Conservation (phyloP, 35 echinoderm and acorn worm genomes). For the Heliocidaris tuberculata region DNA sequence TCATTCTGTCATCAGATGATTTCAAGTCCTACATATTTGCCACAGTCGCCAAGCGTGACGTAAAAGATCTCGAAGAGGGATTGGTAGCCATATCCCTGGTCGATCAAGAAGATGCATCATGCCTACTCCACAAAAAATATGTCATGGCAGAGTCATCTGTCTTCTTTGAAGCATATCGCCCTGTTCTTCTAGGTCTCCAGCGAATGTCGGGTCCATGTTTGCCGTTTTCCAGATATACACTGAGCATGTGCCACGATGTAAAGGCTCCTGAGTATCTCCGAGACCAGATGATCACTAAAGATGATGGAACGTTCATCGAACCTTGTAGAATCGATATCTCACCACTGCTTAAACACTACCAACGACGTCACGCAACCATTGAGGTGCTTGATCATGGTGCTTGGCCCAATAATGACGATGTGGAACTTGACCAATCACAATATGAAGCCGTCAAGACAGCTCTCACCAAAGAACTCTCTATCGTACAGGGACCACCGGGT, state of each 20-base stretch:
- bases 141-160: conserved; percentile 80
- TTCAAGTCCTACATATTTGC: conserved; percentile 77
- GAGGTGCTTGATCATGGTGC: conserved; percentile 18
- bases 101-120: not conserved
- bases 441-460: conserved; percentile 69
- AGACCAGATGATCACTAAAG: not conserved
- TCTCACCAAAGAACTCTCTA: conserved; percentile 63
- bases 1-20: conserved; percentile 81
- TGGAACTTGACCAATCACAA: conserved; percentile 78
- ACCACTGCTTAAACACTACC: not conserved
- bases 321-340: not conserved
- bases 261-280: conserved; percentile 56
- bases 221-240: conserved; percentile 68
- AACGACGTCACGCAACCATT: not conserved
- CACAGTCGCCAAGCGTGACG: conserved; percentile 72
- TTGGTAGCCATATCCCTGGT: conserved; percentile 58
- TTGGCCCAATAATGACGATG: conserved; percentile 61
- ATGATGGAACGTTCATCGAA: not conserved
- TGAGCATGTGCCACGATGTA: conserved; percentile 28
- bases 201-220: conserved; percentile 44
- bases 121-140: conserved; percentile 16
- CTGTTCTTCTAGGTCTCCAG: conserved; percentile 73
- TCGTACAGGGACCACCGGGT: conserved; percentile 97
- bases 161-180: conserved; percentile 88
- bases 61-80: conserved; percentile 39